Evolutionary conservation across 2,888 invertebrate species (phyloP), one percentile per base, ranked within the genome.

Genomic region (Magallana nippona): DNA sequence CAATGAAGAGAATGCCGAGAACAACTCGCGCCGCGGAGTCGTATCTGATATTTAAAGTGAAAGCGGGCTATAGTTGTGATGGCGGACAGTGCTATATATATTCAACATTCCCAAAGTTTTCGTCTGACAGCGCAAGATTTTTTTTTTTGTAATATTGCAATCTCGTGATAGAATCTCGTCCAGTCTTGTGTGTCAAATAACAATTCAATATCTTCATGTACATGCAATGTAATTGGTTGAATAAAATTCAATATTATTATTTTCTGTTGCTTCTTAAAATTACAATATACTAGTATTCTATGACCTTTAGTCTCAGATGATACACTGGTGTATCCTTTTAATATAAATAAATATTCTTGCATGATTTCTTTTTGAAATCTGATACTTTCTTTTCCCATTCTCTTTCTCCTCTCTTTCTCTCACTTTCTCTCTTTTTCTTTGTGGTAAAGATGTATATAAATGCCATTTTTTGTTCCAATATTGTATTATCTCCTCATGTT

Each of bases 21-120:
- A 84, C 19, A 63, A 44, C 55, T 19, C 82, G 15, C 27, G 60
- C 19, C 79, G 82, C 17, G 85, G 85, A n/a, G 82, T 79, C 19
- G 82, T 86, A 8, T 79, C 83, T 11, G 85, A 86, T 56, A 86
- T 85, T 55, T 85, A 78, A 84, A 58, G 17, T 71, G 71, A 71
- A 71, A 32, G 22, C 13, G 71, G 22, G 71, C 22, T 27, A 71
- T 13, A 22, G 71, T 71, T 15, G 22, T 71, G 2, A 71, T 32
- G 71, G 5, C 71, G 71, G 5, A 71, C 27, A 71, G 71, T 71
- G 71, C 71, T 71, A 71, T 71, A 13, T 44, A 44, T 71, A 19
- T 71, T 71, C 71, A 71, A 71, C 71, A 22, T 71, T 71, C 27
- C 71, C 71, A 71, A 71, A 22, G 71, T 71, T 71, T 71, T 71